phyloP scores from a whole-genome alignment of 2,888 invertebrate genomes.

The Amphipoea oculea region DNA sequence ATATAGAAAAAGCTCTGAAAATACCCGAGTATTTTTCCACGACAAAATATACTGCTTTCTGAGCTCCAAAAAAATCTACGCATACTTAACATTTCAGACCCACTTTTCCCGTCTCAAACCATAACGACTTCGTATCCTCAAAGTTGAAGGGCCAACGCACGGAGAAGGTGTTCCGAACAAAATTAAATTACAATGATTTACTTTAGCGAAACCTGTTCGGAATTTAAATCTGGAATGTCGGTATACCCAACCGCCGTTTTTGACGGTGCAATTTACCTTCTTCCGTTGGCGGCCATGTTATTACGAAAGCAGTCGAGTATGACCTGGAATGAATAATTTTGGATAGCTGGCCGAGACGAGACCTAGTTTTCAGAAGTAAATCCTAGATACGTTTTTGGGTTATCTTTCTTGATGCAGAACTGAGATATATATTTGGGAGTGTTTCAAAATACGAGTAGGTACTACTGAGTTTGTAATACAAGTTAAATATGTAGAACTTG shows the following conservation, averaged over 20 bases:
- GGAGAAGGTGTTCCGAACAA: slow-evolving; percentile 57
- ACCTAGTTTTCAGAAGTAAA: slow-evolving; percentile 39
- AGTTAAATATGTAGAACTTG: no score
- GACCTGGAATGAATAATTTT: slow-evolving; percentile 48
- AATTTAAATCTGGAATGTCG: slow-evolving; percentile 66
- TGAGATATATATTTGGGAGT: background rate
- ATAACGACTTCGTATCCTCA: slow-evolving; percentile 53
- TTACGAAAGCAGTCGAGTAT: slow-evolving; percentile 49
- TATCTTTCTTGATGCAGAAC: slow-evolving; percentile 15
- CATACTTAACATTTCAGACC: slow-evolving; percentile 34
- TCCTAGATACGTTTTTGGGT: background rate
- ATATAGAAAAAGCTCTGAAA: background rate
- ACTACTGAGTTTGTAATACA: background rate
- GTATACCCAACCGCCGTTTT: slow-evolving; percentile 67
- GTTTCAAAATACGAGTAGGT: background rate
- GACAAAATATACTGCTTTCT: background rate
- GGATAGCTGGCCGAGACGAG: slow-evolving; percentile 9
- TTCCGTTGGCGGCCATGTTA: slow-evolving; percentile 52
- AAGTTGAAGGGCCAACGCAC: slow-evolving; percentile 52
- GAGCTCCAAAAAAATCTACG: slow-evolving; percentile 30
- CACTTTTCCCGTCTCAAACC: slow-evolving; percentile 34
- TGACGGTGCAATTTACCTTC: slow-evolving; percentile 73
- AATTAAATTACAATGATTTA: slow-evolving; percentile 71
- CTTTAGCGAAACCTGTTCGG: slow-evolving; percentile 56
- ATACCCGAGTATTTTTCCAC: background rate